phyloP scores from a whole-genome alignment of 2,888 invertebrate species.

The Alitta virens region DNA sequence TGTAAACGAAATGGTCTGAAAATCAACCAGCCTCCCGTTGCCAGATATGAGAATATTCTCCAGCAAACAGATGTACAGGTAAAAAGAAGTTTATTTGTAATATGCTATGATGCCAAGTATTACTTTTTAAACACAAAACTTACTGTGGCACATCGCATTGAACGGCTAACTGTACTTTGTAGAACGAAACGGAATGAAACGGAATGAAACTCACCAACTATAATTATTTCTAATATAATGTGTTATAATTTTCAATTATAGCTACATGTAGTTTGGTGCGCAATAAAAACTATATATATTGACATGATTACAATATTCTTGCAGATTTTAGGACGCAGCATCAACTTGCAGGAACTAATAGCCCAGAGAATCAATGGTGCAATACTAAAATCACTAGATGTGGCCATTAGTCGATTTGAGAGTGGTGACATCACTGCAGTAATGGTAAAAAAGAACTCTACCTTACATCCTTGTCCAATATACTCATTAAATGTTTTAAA shows the following conservation, averaged over 20 bases:
- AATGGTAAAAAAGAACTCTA: conserved; percentile 61
- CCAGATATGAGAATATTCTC: conserved; percentile 87
- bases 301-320: no score
- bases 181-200: no score
- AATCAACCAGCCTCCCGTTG: conserved; percentile 66
- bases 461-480: no score
- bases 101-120: no score
- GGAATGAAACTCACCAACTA: no score
- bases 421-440: conserved; percentile 92
- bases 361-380: conserved; percentile 93
- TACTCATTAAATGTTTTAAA: no score
- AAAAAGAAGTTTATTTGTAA: no score
- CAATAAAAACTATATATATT: background rate
- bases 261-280: background rate
- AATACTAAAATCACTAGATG: conserved; percentile 87
- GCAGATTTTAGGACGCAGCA: conserved; percentile 79
- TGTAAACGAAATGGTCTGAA: conserved; percentile 86
- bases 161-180: no score
- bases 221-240: no score
- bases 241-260: background rate
- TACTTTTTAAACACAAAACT: no score
- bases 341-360: conserved; percentile 85
- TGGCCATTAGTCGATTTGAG: conserved; percentile 93
- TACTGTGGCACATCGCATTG: no score
- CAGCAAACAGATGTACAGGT: conserved; percentile 80